A percentile compares a stretch with the other conserved stretches of the same genome.
Evolutionary conservation across 2,113 vertebrate species (phyloP).

Genomic region (Mesoclemmys tuberculata): DNA sequence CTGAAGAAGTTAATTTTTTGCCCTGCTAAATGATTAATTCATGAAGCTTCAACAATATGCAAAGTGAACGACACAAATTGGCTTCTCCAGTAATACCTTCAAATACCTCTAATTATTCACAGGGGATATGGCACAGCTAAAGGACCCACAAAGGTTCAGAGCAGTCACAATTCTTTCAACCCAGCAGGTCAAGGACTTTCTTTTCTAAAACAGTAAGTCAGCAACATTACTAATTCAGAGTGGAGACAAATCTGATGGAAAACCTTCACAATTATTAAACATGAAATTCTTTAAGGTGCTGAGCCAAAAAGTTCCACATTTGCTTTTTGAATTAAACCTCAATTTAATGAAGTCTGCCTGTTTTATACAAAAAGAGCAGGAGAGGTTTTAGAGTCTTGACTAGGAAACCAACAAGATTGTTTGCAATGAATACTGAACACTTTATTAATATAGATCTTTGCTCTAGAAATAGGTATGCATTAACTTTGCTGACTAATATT

Average conservation of each 20-base stretch:
- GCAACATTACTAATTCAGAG: slow-evolving; percentile 84
- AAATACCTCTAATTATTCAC: slow-evolving; percentile 88
- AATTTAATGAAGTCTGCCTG: slow-evolving; percentile 83
- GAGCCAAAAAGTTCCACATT: slow-evolving; percentile 77
- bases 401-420: slow-evolving; percentile 72
- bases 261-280: slow-evolving; percentile 81
- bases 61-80: slow-evolving; percentile 88
- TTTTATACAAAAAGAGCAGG: slow-evolving; percentile 58
- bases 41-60: slow-evolving; percentile 86
- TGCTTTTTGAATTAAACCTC: slow-evolving; percentile 78
- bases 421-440: slow-evolving; percentile 78
- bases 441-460: slow-evolving; percentile 66
- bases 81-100: slow-evolving; percentile 84
- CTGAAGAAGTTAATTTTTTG: slow-evolving; percentile 87
- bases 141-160: slow-evolving; percentile 82
- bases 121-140: slow-evolving; percentile 79
- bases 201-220: slow-evolving; percentile 85
- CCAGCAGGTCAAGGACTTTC: slow-evolving; percentile 84
- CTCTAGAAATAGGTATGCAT: slow-evolving; percentile 50
- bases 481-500: slow-evolving; percentile 73
- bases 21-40: slow-evolving; percentile 85
- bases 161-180: slow-evolving; percentile 83
- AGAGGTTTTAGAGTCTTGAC: slow-evolving; percentile 67
- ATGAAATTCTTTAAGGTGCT: slow-evolving; percentile 79
- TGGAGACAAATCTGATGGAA: slow-evolving; percentile 78